These are phyloP conservation scores for Holacanthus passer DNA, from an alignment of 2,113 vertebrate species.

Conservation along the genomic window DNA sequence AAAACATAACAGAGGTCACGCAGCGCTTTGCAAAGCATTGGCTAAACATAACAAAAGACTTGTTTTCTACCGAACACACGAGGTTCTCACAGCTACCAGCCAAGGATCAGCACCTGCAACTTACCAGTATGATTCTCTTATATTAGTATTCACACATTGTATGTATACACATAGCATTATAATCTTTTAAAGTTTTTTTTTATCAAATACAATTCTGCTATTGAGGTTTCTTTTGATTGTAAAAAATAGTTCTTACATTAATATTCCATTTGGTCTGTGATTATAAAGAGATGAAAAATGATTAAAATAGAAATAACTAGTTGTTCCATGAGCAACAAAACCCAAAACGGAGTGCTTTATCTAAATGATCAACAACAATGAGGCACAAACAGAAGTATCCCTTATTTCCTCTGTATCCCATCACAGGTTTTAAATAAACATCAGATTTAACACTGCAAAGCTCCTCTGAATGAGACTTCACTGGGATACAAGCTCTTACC, in stretches of 20 bases:
- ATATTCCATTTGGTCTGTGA: constrained; percentile 14
- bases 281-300: neutral
- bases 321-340: neutral
- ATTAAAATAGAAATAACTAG: neutral
- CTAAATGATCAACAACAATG: neutral
- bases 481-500: too few relatives aligned
- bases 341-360: neutral
- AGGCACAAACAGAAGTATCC: neutral
- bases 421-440: neutral
- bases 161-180: neutral
- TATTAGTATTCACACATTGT: neutral
- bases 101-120: neutral
- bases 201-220: constrained; percentile 1
- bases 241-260: neutral
- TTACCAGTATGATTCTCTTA: constrained; percentile 11
- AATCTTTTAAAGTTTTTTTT: constrained; percentile 8
- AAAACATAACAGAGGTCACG: neutral
- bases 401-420: neutral
- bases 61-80: too few relatives aligned
- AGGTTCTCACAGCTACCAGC: neutral
- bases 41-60: neutral
- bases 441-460: too few relatives aligned
- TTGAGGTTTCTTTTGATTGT: constrained; percentile 19
- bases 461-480: neutral
- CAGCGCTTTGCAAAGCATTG: neutral